Evolutionary conservation across 2,888 invertebrate species (phyloP).

Genomic region (Synanthedon tipuliformis): DNA sequence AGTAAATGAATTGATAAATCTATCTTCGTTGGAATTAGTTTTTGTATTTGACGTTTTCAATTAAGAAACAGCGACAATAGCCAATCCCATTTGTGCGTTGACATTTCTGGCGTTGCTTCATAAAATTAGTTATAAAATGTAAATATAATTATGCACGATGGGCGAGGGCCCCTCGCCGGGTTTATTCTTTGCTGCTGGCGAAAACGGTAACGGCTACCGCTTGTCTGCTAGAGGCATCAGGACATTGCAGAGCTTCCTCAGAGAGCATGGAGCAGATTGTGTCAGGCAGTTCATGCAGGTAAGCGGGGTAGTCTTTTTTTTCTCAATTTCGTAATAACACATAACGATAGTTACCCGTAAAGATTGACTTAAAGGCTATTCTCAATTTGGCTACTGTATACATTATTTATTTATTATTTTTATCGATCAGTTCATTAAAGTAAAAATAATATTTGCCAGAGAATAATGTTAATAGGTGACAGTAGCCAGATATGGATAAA

Average conservation of each 20-base stretch:
- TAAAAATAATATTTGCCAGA: too few species aligned
- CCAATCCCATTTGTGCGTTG: background rate
- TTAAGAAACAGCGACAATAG: background rate
- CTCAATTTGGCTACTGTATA: too few species aligned
- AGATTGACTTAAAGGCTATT: too few species aligned
- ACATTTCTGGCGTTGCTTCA: too few species aligned
- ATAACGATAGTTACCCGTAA: too few species aligned
- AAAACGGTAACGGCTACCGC: constrained; percentile 68
- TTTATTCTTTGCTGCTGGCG: constrained; percentile 45
- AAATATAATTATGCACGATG: constrained; percentile 31
- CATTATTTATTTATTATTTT: too few species aligned
- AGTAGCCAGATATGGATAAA: background rate
- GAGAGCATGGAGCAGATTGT: constrained; percentile 75
- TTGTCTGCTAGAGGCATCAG: constrained; percentile 72
- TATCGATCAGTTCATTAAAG: too few species aligned
- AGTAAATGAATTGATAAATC: too few species aligned
- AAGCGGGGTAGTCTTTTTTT: background rate
- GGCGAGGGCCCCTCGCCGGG: constrained; percentile 30
- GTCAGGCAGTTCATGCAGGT: constrained; percentile 77
- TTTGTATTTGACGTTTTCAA: too few species aligned
- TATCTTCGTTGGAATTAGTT: too few species aligned
- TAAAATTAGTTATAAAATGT: background rate
- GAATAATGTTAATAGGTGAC: background rate
- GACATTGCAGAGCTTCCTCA: constrained; percentile 72
- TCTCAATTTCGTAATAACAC: too few species aligned